Evolutionary conservation across 2,113 vertebrate genomes (phyloP).

Genomic region (Hemibagrus wyckioides): DNA sequence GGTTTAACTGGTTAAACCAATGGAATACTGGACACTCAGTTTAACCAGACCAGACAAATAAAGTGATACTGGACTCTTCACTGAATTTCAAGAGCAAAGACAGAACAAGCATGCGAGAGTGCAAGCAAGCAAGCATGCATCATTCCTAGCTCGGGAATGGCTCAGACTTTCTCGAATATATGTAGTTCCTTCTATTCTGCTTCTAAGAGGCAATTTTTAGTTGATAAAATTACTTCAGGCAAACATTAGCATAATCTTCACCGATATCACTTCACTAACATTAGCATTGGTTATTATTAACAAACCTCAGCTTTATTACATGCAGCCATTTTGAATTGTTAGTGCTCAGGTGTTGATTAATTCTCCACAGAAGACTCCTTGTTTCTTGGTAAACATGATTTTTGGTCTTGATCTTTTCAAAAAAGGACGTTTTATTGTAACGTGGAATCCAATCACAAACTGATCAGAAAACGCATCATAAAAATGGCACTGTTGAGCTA

Average conservation of each 20-base stretch:
- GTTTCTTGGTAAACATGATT: too few relatives aligned
- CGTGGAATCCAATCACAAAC: too few relatives aligned
- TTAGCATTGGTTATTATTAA: neutral
- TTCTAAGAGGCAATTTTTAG: neutral
- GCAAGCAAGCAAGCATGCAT: conserved; percentile 41
- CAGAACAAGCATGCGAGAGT: conserved; percentile 15
- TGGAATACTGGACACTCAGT: neutral
- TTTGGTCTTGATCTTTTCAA: too few relatives aligned
- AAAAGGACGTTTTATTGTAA: too few relatives aligned
- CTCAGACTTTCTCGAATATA: neutral
- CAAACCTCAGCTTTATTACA: neutral
- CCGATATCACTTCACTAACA: neutral
- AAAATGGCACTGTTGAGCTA: too few relatives aligned
- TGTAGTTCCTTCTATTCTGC: neutral
- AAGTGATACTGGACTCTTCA: neutral
- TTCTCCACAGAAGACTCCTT: neutral
- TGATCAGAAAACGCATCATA: too few relatives aligned
- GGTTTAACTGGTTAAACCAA: neutral
- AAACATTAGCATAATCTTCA: neutral
- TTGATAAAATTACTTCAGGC: neutral
- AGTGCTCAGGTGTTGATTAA: neutral
- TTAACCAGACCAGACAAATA: neutral
- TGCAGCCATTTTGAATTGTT: neutral
- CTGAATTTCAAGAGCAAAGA: neutral
- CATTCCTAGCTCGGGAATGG: neutral